Base-by-base conservation (phyloP, 2,888 invertebrate genomes). In the Himalopsyche kuldschensis region DNA sequence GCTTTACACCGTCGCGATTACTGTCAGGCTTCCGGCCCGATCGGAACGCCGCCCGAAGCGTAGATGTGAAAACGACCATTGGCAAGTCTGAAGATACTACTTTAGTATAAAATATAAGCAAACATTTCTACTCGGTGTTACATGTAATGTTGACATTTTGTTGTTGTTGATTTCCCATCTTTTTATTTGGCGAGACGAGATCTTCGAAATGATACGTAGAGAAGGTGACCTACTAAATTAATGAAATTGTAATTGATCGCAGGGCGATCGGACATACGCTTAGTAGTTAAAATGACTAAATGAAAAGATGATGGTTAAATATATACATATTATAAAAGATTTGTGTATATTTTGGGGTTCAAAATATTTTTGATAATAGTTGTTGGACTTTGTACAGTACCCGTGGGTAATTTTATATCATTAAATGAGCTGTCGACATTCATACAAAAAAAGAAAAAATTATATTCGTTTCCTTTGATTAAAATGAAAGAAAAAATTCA, bases 281-380 rank as follows among this genome's bases (percentile, higher is more conserved):
- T 69, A 30, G 11, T 69, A 69, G 30, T 69, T n/a, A 20, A 69
- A 69, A 69, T 27, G 69, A 69, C 30, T 27, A 11, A 27, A 69
- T 10, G 69, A 69, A 24, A 69, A 3, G 69, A 69, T 3, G 69
- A 69, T 8, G 27, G 69, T 27, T 69, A 69, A 69, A 69, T 69
- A 69, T 69, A 69, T 69, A 69, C 69, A 69, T 69, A 27, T 69
- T 69, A 30, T 69, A 69, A 63, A 27, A 69, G 20, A 69, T 69
- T 69, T 69, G 69, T 69, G 69, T 69, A 69, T 69, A 69, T 69
- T 69, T 69, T 5, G 69, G 11, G 69, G 30, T 69, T 69, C 69
- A 69, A 75, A 75, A 82, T 82, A 82, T 82, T 82, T 82, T 82
- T 82, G 82, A 82, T 82, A 82, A 69, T 35, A 75, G 31, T 75